Evolutionary conservation across 2,113 vertebrate genomes (phyloP).

Genomic region (Lepus timidus): DNA sequence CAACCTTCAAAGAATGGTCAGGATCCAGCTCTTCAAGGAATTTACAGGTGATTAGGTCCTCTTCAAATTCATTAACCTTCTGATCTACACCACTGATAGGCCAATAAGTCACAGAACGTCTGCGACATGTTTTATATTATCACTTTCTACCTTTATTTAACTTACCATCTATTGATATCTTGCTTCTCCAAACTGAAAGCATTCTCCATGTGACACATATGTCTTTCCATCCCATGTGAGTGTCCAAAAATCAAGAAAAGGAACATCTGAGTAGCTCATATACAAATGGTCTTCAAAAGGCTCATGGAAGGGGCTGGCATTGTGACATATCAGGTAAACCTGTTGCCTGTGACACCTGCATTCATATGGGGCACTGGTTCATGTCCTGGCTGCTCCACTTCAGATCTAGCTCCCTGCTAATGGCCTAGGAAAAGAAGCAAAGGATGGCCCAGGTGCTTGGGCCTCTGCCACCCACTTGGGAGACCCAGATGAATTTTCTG

Average conservation of each 20-base stretch:
- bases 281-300: no score
- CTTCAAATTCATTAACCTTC: neutral
- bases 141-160: slow-evolving; percentile 1
- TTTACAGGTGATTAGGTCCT: neutral
- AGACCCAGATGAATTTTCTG: no score
- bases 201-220: neutral
- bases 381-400: no score
- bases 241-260: neutral
- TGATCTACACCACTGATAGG: neutral
- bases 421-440: no score
- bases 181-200: neutral
- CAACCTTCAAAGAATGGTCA: neutral
- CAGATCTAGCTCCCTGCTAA: no score
- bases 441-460: no score
- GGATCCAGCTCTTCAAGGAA: neutral
- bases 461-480: no score
- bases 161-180: neutral
- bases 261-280: neutral
- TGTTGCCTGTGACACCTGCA: no score
- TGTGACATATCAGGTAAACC: no score
- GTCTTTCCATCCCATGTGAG: neutral
- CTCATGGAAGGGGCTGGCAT: no score
- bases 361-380: no score
- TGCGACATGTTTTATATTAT: neutral
- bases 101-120: neutral